phyloP scores from a whole-genome alignment of 2,113 vertebrate genomes.

The Lepisosteus oculatus region DNA sequence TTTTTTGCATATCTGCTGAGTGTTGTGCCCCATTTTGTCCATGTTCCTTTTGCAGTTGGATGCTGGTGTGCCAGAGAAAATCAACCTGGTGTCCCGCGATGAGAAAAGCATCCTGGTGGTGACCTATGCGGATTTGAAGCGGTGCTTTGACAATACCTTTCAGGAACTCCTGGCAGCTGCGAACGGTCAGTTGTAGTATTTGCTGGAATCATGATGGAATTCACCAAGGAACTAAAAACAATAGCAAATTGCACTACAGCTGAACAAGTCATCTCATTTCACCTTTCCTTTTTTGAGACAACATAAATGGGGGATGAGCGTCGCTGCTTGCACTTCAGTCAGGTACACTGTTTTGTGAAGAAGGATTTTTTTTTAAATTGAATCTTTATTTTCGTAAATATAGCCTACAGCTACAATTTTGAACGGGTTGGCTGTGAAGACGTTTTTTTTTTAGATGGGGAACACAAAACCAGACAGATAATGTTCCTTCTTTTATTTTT shows the following conservation, averaged over 20 bases:
- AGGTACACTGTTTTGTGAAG: constrained; percentile 94
- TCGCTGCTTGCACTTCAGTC: constrained; percentile 84
- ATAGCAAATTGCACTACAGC: constrained; percentile 93
- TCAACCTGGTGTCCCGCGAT: constrained; percentile 95
- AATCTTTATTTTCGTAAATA: constrained; percentile 71
- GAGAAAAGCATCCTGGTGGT: constrained; percentile 98
- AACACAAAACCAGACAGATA: constrained; percentile 75
- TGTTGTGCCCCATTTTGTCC: constrained; percentile 19
- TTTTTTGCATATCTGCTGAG: too few species aligned
- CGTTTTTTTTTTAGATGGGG: constrained; percentile 80
- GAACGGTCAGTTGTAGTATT: constrained; percentile 93
- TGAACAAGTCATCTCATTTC: constrained; percentile 74
- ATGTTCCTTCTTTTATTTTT: constrained; percentile 88
- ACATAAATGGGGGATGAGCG: constrained; percentile 59
- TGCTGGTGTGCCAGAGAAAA: constrained; percentile 97
- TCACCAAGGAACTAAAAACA: constrained; percentile 64
- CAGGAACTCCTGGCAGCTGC: constrained; percentile 94
- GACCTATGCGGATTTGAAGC: constrained; percentile 97
- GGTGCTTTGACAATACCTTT: constrained; percentile 98
- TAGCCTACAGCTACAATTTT: constrained; percentile 75
- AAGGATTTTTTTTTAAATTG: constrained; percentile 75
- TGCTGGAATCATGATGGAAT: constrained; percentile 68
- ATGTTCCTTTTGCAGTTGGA: constrained; percentile 81
- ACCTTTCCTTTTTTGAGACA: constrained; percentile 40
- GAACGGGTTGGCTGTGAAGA: constrained; percentile 75